Base-by-base conservation (phyloP, 37 sponge, comb jelly and placozoan species). In the Theonella swinhoei region DNA sequence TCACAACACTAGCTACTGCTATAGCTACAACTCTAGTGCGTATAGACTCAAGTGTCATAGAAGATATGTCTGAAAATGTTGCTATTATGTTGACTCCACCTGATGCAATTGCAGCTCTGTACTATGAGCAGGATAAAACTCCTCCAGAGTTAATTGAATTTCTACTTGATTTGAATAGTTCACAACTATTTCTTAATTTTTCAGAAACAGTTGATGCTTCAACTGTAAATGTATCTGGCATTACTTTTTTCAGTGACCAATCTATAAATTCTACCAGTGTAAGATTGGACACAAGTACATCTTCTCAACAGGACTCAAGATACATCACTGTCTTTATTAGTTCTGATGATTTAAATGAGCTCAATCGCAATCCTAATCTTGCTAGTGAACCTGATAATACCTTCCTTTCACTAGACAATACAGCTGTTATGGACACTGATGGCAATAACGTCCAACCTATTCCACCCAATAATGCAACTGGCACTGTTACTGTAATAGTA, bases 161-260 rank as follows among this genome's bases (percentile, higher is more conserved):
- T 77, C 38, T 60, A 40, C 84, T 95, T 4, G 78, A 95, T 60
- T 67, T 95, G 31, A 91, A 95, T 62, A 74, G 81, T 2, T 89
- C 90, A 66, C 54, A 87, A 76, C 81, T 95, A 25, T 32, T 79
- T 23, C 72, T 92, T 38, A 95, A 89, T 0, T 95, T 95, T 66
- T 82, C 84, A 42, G 92, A 95, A 72, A 91, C 95, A 17, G 82
- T 95, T 29, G 90, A 91, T 69, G 78, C 92, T 26, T 83, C 83
- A 7, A 67, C 87, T 17, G 39, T 92, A 25, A 32, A 80, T 3
- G 75, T 89, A 20, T 47, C 82, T 26, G 76, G 65, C 7, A 80
- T 88, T 47, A 83, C 83, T 2, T 25, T 93, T 0, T 72, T 83
- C 14, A 83, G 69, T 68, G 58, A 38, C 5, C 60, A 39, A 3